Evolutionary conservation across 1,140 invertebrate genomes (phyloP).

Genomic region (Philotrypesis tridentata): DNA sequence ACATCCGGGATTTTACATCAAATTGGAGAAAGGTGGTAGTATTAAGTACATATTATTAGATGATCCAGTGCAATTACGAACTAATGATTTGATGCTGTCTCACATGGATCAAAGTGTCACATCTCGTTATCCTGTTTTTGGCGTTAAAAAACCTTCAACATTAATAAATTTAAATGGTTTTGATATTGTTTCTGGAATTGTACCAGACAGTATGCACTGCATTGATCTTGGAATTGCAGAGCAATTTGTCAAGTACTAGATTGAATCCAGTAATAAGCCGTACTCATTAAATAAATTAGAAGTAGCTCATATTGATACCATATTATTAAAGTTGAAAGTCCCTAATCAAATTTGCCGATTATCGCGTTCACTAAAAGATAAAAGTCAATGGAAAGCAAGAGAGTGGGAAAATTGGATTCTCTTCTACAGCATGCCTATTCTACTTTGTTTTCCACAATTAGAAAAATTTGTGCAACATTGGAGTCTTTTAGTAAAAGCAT

Average conservation of each 20-base stretch:
- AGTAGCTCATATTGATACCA: neutral
- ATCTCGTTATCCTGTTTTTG: neutral
- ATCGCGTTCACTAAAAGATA: constrained; percentile 14
- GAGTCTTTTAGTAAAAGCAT: constrained; percentile 39
- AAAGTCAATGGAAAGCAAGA: too few relatives aligned
- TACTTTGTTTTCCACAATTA: too few relatives aligned
- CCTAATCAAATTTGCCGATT: constrained; percentile 42
- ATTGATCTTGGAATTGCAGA: constrained; percentile 39
- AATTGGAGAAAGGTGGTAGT: neutral
- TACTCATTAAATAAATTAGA: neutral
- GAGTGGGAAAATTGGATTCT: too few relatives aligned
- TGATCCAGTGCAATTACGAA: neutral
- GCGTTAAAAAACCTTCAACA: neutral
- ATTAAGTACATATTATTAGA: constrained; percentile 46
- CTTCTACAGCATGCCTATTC: too few relatives aligned
- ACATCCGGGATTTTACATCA: constrained; percentile 43
- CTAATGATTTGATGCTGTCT: constrained; percentile 23
- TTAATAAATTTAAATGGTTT: constrained; percentile 35
- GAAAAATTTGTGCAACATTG: too few relatives aligned
- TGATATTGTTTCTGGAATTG: constrained; percentile 44
- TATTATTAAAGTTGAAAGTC: neutral
- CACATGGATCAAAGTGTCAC: neutral
- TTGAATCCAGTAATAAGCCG: neutral
- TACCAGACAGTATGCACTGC: constrained; percentile 49
- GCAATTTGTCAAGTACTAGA: constrained; percentile 50